Evolutionary conservation across 2,113 vertebrate species (phyloP).

Genomic region (Bucco capensis): DNA sequence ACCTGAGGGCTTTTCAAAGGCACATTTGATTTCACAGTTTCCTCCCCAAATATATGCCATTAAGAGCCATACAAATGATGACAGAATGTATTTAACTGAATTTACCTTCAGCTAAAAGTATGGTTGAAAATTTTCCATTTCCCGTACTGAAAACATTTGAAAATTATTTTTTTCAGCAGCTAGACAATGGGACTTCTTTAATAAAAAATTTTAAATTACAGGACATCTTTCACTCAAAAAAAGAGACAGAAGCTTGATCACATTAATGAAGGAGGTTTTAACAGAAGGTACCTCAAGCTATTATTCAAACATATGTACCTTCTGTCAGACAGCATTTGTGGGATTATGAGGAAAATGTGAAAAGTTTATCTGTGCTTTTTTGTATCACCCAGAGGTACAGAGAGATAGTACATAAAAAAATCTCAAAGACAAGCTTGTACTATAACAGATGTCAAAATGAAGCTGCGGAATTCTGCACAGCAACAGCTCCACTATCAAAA

Average conservation of each 20-base stretch:
- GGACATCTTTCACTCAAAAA: neutral
- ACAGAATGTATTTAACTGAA: neutral
- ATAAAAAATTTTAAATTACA: neutral
- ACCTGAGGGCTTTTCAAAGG: neutral
- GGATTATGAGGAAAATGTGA: neutral
- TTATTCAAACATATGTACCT: neutral
- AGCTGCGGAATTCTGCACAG: neutral
- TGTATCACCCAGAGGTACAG: neutral
- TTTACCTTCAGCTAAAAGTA: neutral
- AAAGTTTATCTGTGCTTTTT: neutral
- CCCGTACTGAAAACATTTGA: neutral
- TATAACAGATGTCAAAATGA: neutral
- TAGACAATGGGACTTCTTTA: neutral
- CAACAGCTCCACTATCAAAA: neutral
- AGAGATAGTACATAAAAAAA: neutral
- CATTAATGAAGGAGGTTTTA: neutral
- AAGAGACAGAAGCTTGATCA: neutral
- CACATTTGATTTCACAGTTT: neutral
- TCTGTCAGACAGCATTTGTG: neutral
- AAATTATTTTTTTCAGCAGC: neutral
- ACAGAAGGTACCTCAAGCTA: neutral
- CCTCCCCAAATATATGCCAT: neutral
- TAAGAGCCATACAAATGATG: neutral
- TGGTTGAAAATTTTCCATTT: neutral
- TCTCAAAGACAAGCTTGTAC: neutral